phyloP scores from a whole-genome alignment of 2,888 invertebrate species.

The Phasia obesa region DNA sequence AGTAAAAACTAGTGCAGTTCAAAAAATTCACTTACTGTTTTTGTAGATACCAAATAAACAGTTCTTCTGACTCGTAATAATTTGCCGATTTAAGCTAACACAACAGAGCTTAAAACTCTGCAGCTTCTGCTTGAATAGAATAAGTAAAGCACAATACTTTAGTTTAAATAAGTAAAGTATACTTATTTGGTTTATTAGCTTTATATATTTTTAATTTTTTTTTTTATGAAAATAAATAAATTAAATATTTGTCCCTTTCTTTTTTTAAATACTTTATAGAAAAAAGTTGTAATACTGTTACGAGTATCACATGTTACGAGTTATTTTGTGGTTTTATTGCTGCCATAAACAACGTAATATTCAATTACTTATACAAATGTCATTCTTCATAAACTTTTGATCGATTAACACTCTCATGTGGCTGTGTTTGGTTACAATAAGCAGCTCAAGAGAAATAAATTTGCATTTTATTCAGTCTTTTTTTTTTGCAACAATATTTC shows the following conservation, averaged over 20 bases:
- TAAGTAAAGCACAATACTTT: too few relatives aligned
- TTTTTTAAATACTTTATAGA: not conserved
- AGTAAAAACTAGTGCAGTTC: too few relatives aligned
- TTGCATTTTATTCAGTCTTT: constrained; percentile 23
- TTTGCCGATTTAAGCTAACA: too few relatives aligned
- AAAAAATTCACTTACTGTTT: too few relatives aligned
- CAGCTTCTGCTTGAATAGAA: too few relatives aligned
- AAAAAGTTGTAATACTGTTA: not conserved
- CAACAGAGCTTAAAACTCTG: too few relatives aligned
- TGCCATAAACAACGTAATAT: constrained; percentile 20
- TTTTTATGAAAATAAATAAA: too few relatives aligned
- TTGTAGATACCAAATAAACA: too few relatives aligned
- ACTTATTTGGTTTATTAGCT: too few relatives aligned
- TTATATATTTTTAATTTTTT: too few relatives aligned
- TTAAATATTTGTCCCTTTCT: not conserved
- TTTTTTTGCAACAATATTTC: constrained; percentile 18
- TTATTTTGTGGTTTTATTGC: constrained; percentile 55
- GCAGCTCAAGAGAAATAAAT: constrained; percentile 7
- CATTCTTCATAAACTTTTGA: not conserved
- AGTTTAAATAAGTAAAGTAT: too few relatives aligned
- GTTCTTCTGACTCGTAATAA: too few relatives aligned
- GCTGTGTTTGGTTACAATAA: not conserved
- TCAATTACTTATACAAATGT: constrained; percentile 16
- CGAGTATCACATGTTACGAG: constrained; percentile 53
- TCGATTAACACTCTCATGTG: constrained; percentile 6